Conservation (phyloP, 2,888 invertebrate species). For the Andrena dorsata region DNA sequence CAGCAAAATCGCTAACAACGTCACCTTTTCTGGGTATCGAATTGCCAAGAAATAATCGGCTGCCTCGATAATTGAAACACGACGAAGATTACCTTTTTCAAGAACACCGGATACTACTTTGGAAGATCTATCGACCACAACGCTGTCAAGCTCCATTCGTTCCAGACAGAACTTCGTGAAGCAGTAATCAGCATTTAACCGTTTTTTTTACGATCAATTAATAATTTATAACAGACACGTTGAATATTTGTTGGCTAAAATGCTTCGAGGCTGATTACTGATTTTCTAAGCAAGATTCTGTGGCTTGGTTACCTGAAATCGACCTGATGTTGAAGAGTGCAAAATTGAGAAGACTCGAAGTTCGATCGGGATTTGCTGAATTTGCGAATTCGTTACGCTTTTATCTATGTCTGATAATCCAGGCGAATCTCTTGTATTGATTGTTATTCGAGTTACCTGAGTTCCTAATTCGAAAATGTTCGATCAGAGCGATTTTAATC, state of each 20-base stretch:
- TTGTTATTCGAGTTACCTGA: conserved; percentile 24
- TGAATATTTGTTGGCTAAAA: not conserved
- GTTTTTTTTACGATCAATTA: not conserved
- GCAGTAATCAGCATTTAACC: not conserved
- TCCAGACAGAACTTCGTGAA: not conserved
- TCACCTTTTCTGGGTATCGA: conserved; percentile 83
- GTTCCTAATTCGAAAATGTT: conserved; percentile 47
- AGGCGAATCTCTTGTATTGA: conserved; percentile 14
- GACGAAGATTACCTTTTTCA: not conserved
- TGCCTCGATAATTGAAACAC: not conserved
- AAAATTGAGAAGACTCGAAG: conserved; percentile 21
- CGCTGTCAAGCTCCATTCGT: not conserved
- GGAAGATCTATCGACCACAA: not conserved
- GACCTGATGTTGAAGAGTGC: conserved; percentile 34
- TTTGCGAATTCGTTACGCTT: not conserved
- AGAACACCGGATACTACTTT: not conserved
- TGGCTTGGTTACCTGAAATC: conserved; percentile 33
- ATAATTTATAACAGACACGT: not conserved
- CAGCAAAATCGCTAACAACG: conserved; percentile 78
- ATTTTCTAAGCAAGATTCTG: not conserved
- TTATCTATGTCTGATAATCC: not conserved
- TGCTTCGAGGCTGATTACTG: not conserved
- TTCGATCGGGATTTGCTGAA: conserved; percentile 24
- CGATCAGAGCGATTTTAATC: conserved; percentile 47
- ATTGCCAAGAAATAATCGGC: conserved; percentile 81